These are phyloP conservation scores for Suncus etruscus DNA, from an alignment of 2,113 vertebrate species.

Conservation along the genomic window DNA sequence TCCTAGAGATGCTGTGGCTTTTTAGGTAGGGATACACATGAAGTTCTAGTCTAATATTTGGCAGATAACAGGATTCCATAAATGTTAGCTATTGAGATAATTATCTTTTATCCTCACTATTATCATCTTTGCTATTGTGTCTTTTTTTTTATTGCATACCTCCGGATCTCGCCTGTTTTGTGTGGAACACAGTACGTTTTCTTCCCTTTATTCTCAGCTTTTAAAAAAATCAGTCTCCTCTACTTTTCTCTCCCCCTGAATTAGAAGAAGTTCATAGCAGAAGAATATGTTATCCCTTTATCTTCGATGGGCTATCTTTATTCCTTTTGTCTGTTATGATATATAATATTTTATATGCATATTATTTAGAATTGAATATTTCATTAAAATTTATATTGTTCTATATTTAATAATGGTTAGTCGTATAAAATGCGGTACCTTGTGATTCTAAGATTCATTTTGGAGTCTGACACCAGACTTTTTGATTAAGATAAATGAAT, in stretches of 20 bases:
- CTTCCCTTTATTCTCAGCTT: background rate
- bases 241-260: background rate
- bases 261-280: conserved; percentile 22
- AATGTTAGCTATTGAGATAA: background rate
- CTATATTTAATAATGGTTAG: conserved; percentile 19
- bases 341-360: background rate
- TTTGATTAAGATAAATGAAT: conserved; percentile 20
- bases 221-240: background rate
- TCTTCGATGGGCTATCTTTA: background rate
- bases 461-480: background rate
- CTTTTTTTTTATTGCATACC: background rate
- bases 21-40: background rate
- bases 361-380: conserved; percentile 6
- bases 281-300: background rate
- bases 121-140: background rate
- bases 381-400: background rate
- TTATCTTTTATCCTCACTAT: background rate
- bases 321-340: background rate
- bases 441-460: conserved; percentile 30
- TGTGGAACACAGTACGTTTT: background rate
- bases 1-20: background rate
- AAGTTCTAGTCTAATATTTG: background rate
- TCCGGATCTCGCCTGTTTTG: background rate
- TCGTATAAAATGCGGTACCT: background rate
- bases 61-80: background rate